Evolutionary conservation across 2,113 vertebrate species (phyloP).

Genomic region (human): DNA sequence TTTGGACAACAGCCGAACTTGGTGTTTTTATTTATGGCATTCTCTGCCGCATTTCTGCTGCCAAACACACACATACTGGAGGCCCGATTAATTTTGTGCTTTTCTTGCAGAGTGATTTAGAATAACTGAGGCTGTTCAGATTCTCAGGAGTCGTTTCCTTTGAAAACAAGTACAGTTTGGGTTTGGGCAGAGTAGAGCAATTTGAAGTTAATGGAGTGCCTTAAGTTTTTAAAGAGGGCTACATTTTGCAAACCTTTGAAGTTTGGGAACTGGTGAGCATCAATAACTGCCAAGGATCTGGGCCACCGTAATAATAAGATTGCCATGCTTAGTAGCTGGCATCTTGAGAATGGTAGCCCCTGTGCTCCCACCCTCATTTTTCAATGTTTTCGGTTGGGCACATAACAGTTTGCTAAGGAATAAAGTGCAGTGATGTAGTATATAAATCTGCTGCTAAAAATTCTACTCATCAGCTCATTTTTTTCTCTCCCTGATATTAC

Average conservation of each 20-base stretch:
- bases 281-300: conserved; percentile 67
- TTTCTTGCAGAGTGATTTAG: conserved; percentile 62
- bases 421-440: not conserved
- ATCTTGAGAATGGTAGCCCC: not conserved
- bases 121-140: conserved; percentile 64
- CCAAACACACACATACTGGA: not conserved
- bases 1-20: not conserved
- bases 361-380: not conserved
- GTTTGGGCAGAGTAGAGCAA: conserved; percentile 65
- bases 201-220: conserved; percentile 81
- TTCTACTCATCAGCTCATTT: not conserved
- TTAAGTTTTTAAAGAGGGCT: conserved; percentile 76
- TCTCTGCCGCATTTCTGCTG: not conserved
- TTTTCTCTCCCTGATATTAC: not conserved
- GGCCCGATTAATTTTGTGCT: conserved; percentile 47
- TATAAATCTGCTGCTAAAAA: not conserved
- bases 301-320: not conserved
- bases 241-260: conserved; percentile 49
- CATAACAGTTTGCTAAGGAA: not conserved
- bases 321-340: not conserved
- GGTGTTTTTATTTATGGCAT: conserved; percentile 5
- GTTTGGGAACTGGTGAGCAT: conserved; percentile 63
- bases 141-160: conserved; percentile 76
- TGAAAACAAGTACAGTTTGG: conserved; percentile 65
- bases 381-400: not conserved